Evolutionary conservation across 2,113 vertebrate genomes (phyloP).

Genomic region (Seriola dumerili): DNA sequence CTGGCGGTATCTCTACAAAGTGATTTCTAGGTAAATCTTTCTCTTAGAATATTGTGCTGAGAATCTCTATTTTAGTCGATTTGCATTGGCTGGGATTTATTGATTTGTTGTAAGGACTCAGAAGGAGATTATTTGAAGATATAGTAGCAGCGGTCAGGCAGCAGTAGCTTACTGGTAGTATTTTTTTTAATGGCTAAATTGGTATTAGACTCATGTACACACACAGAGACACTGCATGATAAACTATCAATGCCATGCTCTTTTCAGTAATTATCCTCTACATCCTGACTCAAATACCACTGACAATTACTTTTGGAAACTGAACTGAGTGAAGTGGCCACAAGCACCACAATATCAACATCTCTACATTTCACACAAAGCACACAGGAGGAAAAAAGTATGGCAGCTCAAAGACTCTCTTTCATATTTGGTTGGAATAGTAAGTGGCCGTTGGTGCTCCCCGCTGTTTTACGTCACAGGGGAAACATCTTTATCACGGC

Average conservation of each 20-base stretch:
- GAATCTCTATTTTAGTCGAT: background rate
- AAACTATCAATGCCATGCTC: background rate
- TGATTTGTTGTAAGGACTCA: background rate
- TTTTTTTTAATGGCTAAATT: background rate
- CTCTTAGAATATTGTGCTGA: background rate
- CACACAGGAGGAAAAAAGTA: constrained; percentile 15
- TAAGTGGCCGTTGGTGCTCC: constrained; percentile 92
- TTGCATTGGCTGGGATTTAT: background rate
- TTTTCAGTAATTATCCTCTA: constrained; percentile 20
- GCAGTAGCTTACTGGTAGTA: background rate
- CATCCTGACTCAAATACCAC: constrained; percentile 13
- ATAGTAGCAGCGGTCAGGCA: background rate
- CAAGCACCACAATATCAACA: constrained; percentile 18
- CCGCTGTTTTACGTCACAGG: constrained; percentile 92
- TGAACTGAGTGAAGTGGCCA: constrained; percentile 23
- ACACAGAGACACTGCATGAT: background rate
- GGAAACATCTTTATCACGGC: constrained; percentile 94
- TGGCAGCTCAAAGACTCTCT: constrained; percentile 56
- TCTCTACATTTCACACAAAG: constrained; percentile 40
- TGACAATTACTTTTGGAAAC: constrained; percentile 26
- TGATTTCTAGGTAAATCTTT: background rate
- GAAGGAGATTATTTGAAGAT: no score
- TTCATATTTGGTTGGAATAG: constrained; percentile 80
- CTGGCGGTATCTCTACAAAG: background rate
- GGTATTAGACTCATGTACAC: background rate